phyloP scores from a whole-genome alignment of 2,113 vertebrate genomes.

The Otis tarda region DNA sequence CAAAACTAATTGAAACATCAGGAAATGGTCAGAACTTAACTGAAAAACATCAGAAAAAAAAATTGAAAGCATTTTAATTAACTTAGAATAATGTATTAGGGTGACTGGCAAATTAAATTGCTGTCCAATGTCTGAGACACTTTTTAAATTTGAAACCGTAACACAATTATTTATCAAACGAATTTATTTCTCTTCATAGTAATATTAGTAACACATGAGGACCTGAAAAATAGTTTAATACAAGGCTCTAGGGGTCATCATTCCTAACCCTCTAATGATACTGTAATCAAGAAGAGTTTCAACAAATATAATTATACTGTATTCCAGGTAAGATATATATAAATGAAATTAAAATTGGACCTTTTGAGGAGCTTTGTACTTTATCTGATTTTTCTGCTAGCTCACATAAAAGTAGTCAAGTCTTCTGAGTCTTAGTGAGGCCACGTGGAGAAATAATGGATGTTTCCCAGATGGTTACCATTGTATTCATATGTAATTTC shows the following conservation, averaged over 20 bases:
- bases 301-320: background rate
- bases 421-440: background rate
- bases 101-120: background rate
- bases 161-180: background rate
- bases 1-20: conserved; percentile 20
- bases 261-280: background rate
- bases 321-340: background rate
- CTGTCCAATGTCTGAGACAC: background rate
- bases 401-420: background rate
- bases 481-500: background rate
- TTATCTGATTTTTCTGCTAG: background rate
- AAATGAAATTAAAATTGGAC: background rate
- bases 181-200: background rate
- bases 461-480: background rate
- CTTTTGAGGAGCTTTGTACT: background rate
- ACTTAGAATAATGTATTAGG: background rate
- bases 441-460: background rate
- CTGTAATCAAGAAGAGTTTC: background rate
- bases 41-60: conserved; percentile 8
- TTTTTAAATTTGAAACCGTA: background rate
- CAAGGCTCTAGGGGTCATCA: background rate
- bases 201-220: background rate
- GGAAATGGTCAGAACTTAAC: background rate
- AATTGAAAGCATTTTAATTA: background rate
- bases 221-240: background rate